Evolutionary conservation across 2,797 vertebrate species (phyloP).

Genomic region (Megalops cyprinoides): DNA sequence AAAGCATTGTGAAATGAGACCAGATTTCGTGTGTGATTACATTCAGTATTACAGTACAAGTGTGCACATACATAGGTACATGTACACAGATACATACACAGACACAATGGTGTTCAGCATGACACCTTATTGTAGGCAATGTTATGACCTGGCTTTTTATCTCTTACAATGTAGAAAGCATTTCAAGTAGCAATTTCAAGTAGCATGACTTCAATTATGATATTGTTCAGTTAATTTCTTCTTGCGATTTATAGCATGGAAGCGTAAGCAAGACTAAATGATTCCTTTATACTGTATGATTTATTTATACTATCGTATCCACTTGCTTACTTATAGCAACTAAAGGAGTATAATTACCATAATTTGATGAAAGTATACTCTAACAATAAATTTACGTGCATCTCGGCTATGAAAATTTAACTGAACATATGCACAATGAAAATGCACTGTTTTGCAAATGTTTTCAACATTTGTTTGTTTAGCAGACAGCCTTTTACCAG

Average conservation of each 20-base stretch:
- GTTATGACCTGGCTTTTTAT: slow-evolving; percentile 48
- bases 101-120: background rate
- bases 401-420: background rate
- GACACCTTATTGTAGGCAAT: background rate
- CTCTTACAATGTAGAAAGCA: slow-evolving; percentile 46
- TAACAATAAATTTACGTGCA: background rate
- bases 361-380: background rate
- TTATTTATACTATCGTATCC: slow-evolving; percentile 43
- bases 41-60: background rate
- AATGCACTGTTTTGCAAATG: too few relatives aligned
- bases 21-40: background rate
- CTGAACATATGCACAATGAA: background rate
- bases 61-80: background rate
- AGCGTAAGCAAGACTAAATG: slow-evolving; percentile 45
- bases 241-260: slow-evolving; percentile 35
- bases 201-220: slow-evolving; percentile 40
- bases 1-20: slow-evolving; percentile 39
- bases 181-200: slow-evolving; percentile 58
- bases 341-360: slow-evolving; percentile 26
- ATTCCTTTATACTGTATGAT: slow-evolving; percentile 29
- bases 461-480: background rate
- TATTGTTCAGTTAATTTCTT: slow-evolving; percentile 57
- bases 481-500: too few relatives aligned
- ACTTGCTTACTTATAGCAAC: slow-evolving; percentile 39
- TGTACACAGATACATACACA: background rate